These are phyloP conservation scores for Callionymus lyra DNA, from an alignment of 2,113 vertebrate genomes.

Conservation along the genomic window DNA sequence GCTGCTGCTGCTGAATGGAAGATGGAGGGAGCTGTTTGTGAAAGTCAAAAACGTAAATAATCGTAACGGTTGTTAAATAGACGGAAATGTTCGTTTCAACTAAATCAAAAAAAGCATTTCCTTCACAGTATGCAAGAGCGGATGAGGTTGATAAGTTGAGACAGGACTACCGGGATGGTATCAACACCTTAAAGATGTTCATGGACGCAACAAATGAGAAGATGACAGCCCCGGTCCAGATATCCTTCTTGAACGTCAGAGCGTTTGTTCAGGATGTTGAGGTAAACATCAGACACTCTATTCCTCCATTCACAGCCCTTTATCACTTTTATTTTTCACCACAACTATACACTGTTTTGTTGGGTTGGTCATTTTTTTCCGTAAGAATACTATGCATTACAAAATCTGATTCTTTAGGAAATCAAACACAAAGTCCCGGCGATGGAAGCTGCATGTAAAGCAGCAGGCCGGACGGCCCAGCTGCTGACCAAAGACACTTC, in stretches of 20 bases:
- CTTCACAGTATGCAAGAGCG: constrained; percentile 81
- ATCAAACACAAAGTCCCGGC: constrained; percentile 83
- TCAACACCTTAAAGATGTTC: constrained; percentile 77
- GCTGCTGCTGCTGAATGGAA: constrained; percentile 77
- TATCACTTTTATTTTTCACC: background rate
- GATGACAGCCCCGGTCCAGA: constrained; percentile 73
- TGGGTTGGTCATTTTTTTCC: background rate
- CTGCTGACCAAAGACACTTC: constrained; percentile 84
- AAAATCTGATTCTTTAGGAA: constrained; percentile 66
- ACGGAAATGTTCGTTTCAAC: background rate
- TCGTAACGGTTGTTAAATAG: background rate
- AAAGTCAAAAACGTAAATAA: constrained; percentile 89
- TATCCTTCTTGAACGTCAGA: constrained; percentile 85
- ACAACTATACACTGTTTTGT: background rate
- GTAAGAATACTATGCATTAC: no score
- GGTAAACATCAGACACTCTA: no score
- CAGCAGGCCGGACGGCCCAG: constrained; percentile 76
- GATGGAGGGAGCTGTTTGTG: constrained; percentile 75
- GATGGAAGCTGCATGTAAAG: constrained; percentile 87
- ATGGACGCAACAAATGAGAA: constrained; percentile 77
- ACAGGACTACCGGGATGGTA: constrained; percentile 80
- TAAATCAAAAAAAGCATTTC: background rate
- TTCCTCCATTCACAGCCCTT: background rate
- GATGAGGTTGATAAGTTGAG: constrained; percentile 87
- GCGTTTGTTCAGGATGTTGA: constrained; percentile 84